Base-by-base conservation (phyloP, 2,113 vertebrate genomes). In the Baryphthengus martii region DNA sequence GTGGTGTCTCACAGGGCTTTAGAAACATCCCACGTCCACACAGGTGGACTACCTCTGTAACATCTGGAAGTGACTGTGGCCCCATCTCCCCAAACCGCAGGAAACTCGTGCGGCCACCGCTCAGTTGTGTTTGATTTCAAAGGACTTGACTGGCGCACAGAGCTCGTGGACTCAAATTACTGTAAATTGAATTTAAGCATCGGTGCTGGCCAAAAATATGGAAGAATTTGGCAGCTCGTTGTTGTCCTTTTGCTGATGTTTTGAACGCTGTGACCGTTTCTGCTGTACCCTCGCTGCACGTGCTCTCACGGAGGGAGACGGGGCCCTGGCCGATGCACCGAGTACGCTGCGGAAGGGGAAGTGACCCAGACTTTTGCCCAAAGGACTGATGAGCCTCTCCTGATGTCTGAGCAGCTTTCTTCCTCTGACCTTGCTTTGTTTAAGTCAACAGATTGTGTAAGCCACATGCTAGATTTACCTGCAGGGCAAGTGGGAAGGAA, bases 391-490 rank as follows among this genome's bases (percentile, higher is more conserved):
- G 86, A 90, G 79, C 80, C 79, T 96, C 63, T 94, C 86, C 79
- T 95, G 92, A 93, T 94, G 85, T 92, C 95, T 95, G 93, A 94
- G 76, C 90, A 86, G 79, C 88, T 95, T 94, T 92, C 83, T 72
- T 90, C 92, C 88, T 78, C 82, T 90, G 85, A 82, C 88, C 61
- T 95, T 77, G 76, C 79, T 96, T 96, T 96, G 85, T 92, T 94
- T 96, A 95, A 96, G 80, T 90, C 93, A 96, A 96, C 90, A 96
- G 95, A 93, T 94, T 96, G 93, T 92, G 90, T 87, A 96, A 95
- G 92, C 90, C 86, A 84, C 86, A 89, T 96, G 96, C 83, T 58
- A 84, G 96, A 85, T 95, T 96, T 96, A 96, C 96, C 96, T 97
- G 96, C 95, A 66, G 96, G 96, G 90, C 85, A 79, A 95, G 83